These are phyloP conservation scores for Heliothis virescens DNA, from an alignment of 1,140 invertebrate species.

Conservation along the genomic window DNA sequence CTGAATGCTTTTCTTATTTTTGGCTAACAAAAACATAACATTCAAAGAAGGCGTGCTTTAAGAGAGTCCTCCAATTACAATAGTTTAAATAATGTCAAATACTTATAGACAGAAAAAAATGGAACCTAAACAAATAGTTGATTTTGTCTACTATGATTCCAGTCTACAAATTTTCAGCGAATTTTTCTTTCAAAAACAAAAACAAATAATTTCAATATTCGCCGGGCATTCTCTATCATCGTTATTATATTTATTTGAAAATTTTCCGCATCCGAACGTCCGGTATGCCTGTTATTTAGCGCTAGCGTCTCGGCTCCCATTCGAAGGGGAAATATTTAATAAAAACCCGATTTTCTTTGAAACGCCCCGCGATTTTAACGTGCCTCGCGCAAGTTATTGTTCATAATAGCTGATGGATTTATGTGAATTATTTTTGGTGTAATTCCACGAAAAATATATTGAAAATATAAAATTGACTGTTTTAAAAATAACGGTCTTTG, in stretches of 20 bases:
- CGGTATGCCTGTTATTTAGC: conserved; percentile 50
- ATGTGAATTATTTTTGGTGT: conserved; percentile 36
- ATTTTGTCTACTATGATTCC: conserved; percentile 4
- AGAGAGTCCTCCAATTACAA: background rate
- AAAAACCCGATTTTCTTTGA: conserved; percentile 51
- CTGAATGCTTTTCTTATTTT: no score
- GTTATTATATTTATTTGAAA: conserved; percentile 53
- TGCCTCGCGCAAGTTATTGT: conserved; percentile 42
- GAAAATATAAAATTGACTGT: background rate
- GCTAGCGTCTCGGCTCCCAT: conserved; percentile 34
- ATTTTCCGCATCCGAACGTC: conserved; percentile 48
- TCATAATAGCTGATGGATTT: conserved; percentile 44
- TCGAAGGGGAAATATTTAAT: conserved; percentile 50
- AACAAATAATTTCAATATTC: conserved; percentile 45
- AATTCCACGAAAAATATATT: background rate
- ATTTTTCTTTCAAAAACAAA: conserved; percentile 18
- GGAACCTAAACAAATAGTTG: background rate
- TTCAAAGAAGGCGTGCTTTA: background rate
- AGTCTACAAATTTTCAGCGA: background rate
- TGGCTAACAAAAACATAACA: no score
- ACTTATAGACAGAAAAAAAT: no score
- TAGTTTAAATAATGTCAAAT: background rate
- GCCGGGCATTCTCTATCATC: conserved; percentile 42
- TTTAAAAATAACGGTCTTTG: background rate
- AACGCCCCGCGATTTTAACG: conserved; percentile 47